Base-by-base conservation (phyloP, 2,888 invertebrate species). In the Nemurella pictetii region DNA sequence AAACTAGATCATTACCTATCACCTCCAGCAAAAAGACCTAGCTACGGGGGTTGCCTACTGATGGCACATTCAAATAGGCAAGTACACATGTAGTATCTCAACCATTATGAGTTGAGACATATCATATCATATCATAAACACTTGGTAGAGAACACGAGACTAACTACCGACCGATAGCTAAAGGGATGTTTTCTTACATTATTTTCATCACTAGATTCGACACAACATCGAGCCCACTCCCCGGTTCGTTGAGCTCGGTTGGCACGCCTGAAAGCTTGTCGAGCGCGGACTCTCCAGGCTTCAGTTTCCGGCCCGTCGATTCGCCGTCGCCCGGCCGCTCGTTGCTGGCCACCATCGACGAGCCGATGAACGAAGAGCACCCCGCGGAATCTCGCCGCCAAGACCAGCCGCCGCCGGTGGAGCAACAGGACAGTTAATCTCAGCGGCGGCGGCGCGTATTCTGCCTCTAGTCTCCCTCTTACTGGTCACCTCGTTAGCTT, bases 231-330 rank as follows among this genome's bases (percentile, higher is more conserved):
- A 91, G 91, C 88, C 91, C 92, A 12, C 88, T 92, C 84, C 91
- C 92, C 84, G 92, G 92, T 81, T 92, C 92, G 0, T 89, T 92
- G 81, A 92, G 92, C 88, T 93, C 93, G 0, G 92, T 92, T 2
- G 93, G 93, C 55, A 93, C 93, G 0, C 93, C 93, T 0, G 93
- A 93, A 88, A 93, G 93, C 28, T 88, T 93, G 77, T 93, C 93
- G 27, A 93, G 93, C 87, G 92, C 92, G 0, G 93, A 93, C 89
- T 93, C 93, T 1, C 93, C 93, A 9, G 91, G 92, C 85, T 93
- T 93, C 88, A 91, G 91, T 83, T 93, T 92, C 89, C 90, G 91
- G 86, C 90, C 91, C 86, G 91, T 92, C 36, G 93, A 93, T 88
- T 93, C 92, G 88, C 92, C 92, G 4, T 92, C 92, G 0, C 92